A percentile compares a stretch with the other conserved stretches of the same genome.
Conservation (phyloP, 2,113 vertebrate genomes). For the Rhegmatorhina hoffmannsi region DNA sequence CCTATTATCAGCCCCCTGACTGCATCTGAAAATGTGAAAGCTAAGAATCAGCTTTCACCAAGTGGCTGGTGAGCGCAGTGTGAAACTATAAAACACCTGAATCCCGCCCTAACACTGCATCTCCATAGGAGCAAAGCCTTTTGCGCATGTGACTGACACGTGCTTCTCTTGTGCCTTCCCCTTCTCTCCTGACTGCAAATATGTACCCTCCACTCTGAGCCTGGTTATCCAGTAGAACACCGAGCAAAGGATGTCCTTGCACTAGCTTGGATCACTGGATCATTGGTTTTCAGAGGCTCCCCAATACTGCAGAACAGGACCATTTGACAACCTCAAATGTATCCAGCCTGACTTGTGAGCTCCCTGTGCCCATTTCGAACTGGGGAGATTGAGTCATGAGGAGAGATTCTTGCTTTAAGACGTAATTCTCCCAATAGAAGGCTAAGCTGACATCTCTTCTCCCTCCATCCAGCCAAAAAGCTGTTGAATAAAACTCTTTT, state of each 20-base stretch:
- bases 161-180: not conserved
- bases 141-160: not conserved
- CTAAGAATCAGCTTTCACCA: not conserved
- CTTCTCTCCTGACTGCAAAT: not conserved
- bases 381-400: not conserved
- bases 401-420: not conserved
- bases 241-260: not conserved
- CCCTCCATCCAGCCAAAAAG: not conserved
- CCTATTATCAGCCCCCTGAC: not conserved
- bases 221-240: not conserved
- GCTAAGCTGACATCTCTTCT: not conserved
- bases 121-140: not conserved
- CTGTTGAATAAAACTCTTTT: not conserved
- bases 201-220: accelerated
- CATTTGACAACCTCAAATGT: not conserved
- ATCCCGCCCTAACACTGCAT: not conserved
- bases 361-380: not conserved
- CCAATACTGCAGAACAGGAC: not conserved
- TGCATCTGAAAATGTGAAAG: not conserved
- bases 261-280: not conserved
- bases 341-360: not conserved
- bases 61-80: not conserved
- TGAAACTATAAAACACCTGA: not conserved
- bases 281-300: not conserved
- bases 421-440: not conserved